Percentiles rank a stretch among this genome's conserved stretches.
Conservation (phyloP, 2,113 vertebrate genomes). For the Cranoglanis bouderius region DNA sequence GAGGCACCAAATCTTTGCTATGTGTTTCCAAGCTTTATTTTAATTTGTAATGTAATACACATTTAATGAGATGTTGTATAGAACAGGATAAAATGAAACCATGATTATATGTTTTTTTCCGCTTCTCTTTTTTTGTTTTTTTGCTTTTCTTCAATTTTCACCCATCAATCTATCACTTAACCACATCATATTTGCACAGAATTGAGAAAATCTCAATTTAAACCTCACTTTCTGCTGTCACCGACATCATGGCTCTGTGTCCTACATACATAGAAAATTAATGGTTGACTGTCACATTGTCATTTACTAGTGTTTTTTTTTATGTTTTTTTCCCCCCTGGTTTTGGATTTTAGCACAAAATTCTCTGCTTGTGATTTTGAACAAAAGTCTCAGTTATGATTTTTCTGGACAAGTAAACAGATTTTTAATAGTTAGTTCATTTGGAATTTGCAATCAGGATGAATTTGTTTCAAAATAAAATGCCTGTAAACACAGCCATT, state of each 20-base stretch:
- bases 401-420: background rate
- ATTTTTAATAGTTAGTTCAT: background rate
- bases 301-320: too few species aligned
- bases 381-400: background rate
- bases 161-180: too few species aligned
- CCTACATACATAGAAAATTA: background rate
- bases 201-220: background rate
- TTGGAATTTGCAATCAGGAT: background rate
- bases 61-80: too few species aligned
- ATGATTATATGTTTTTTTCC: too few species aligned
- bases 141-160: too few species aligned
- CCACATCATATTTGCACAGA: background rate
- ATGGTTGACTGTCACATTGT: background rate
- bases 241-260: background rate
- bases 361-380: background rate
- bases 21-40: too few species aligned
- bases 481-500: background rate
- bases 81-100: too few species aligned
- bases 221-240: background rate
- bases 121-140: too few species aligned
- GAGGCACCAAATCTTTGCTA: too few species aligned
- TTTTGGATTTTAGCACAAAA: background rate
- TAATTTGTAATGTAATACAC: too few species aligned
- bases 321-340: too few species aligned
- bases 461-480: background rate